Percentiles rank a stretch among this genome's conserved stretches.
Conservation (phyloP, 2,888 invertebrate genomes). For the Dascillus cervinus region DNA sequence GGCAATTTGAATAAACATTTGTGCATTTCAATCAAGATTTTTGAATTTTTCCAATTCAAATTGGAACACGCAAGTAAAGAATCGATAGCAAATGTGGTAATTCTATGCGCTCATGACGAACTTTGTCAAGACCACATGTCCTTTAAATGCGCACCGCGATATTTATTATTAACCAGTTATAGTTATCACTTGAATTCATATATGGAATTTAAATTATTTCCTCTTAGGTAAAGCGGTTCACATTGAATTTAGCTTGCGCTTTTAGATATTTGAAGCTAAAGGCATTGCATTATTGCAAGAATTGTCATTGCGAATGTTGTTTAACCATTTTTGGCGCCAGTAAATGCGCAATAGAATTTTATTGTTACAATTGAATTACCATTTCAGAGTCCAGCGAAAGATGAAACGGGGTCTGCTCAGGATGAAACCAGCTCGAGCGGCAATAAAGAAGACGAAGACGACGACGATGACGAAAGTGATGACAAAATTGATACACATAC, state of each 20-base stretch:
- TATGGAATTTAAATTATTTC: constrained; percentile 20
- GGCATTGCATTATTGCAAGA: not conserved
- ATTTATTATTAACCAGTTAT: too few relatives aligned
- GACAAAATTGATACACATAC: constrained; percentile 83
- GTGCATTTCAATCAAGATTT: too few relatives aligned
- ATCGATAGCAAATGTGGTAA: too few relatives aligned
- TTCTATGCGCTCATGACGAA: too few relatives aligned
- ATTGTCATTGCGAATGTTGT: constrained; percentile 5
- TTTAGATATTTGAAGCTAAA: too few relatives aligned
- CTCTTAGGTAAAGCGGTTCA: constrained; percentile 15
- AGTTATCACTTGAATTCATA: constrained; percentile 9
- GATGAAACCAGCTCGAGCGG: constrained; percentile 87
- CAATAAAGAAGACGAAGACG: constrained; percentile 77
- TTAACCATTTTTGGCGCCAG: constrained; percentile 8
- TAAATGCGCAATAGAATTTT: constrained; percentile 3
- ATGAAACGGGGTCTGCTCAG: constrained; percentile 61
- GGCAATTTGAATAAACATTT: too few relatives aligned
- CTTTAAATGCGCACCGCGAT: too few relatives aligned
- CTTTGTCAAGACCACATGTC: too few relatives aligned
- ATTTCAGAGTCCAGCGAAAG: constrained; percentile 59
- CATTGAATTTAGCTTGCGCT: constrained; percentile 13
- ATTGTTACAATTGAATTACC: constrained; percentile 13
- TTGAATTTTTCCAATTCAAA: too few relatives aligned
- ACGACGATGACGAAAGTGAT: constrained; percentile 86
- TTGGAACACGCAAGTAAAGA: too few relatives aligned